Evolutionary conservation across 2,797 vertebrate genomes (phyloP).

Genomic region (Gallinago solitaria): DNA sequence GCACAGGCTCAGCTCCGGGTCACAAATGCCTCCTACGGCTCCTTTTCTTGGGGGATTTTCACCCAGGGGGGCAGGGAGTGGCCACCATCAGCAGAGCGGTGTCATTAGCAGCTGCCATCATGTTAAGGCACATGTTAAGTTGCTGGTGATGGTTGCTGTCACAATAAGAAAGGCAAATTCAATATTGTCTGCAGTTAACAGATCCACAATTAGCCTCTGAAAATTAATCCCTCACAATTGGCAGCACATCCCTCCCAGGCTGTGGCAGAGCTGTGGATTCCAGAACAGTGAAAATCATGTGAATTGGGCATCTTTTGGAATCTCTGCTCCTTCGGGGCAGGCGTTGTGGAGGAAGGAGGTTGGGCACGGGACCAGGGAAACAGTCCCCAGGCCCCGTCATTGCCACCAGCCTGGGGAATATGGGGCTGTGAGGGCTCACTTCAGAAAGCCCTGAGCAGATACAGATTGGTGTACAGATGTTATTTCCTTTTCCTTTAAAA

Average conservation of each 20-base stretch:
- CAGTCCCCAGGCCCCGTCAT: accelerated
- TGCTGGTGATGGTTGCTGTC: background rate
- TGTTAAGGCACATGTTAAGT: background rate
- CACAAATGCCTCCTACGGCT: background rate
- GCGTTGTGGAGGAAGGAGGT: background rate
- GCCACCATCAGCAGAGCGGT: background rate
- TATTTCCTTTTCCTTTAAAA: background rate
- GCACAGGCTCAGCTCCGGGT: too few relatives aligned
- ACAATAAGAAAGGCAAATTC: background rate
- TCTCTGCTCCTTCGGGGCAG: background rate
- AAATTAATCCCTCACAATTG: background rate
- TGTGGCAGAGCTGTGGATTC: background rate
- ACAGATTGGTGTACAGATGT: background rate
- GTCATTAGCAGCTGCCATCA: background rate
- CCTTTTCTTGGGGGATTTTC: background rate
- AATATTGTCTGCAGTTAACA: background rate
- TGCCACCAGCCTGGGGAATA: background rate
- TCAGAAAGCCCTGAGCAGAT: background rate
- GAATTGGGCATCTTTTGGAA: background rate
- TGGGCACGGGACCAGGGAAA: background rate
- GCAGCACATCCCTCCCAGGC: background rate
- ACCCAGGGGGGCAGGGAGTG: background rate
- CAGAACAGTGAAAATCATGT: background rate
- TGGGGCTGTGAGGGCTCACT: background rate
- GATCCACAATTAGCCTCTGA: background rate